A percentile compares a stretch with the other conserved stretches of the same genome.
Conservation (phyloP, 2,113 vertebrate species). For the Ailurus styani region DNA sequence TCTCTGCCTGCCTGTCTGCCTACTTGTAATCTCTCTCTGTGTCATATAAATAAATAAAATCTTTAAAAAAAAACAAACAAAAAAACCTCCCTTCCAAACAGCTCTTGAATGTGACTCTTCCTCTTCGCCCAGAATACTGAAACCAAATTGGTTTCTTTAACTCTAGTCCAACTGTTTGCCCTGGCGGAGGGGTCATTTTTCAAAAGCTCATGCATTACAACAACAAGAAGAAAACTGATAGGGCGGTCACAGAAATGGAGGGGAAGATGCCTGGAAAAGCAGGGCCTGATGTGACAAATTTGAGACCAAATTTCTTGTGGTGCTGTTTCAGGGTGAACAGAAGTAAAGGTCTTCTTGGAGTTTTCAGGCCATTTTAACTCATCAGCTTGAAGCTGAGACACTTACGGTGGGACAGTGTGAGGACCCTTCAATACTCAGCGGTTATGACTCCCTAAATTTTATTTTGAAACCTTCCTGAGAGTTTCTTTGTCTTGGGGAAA, state of each 20-base stretch:
- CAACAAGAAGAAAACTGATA: neutral
- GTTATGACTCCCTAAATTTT: neutral
- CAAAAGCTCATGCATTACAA: neutral
- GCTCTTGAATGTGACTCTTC: neutral
- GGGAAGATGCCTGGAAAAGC: neutral
- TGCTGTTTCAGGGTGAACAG: neutral
- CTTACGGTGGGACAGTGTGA: fast-evolving
- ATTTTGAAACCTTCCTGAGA: neutral
- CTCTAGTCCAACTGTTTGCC: neutral
- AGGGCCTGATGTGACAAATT: neutral
- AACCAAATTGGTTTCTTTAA: neutral
- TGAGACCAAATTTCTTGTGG: neutral
- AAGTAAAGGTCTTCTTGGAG: neutral
- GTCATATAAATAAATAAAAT: no score
- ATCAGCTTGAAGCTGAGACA: neutral
- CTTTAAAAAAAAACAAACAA: no score
- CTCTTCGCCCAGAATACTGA: neutral
- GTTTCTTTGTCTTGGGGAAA: neutral
- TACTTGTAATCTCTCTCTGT: no score
- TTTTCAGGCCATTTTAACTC: neutral
- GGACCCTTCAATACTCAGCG: fast-evolving
- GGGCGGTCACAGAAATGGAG: neutral
- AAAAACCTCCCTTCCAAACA: neutral
- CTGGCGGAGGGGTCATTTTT: neutral
- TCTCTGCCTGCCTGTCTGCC: no score